Evolutionary conservation across 2,113 vertebrate species (phyloP).

Genomic region (Lamprologus speciosus): DNA sequence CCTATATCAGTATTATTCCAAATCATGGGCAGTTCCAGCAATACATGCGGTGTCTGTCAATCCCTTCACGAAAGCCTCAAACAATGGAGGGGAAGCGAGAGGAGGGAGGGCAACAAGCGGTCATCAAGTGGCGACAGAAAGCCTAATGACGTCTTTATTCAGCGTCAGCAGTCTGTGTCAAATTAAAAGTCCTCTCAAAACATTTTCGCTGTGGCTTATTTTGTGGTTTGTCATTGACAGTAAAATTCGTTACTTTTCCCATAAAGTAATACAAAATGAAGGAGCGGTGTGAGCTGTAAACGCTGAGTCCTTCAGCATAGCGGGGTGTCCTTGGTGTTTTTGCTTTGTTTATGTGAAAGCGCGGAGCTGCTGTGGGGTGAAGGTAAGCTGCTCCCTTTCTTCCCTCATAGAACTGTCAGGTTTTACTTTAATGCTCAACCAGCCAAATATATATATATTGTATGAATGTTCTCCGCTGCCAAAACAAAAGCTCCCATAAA

Average conservation of each 20-base stretch:
- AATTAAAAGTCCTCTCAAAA: slow-evolving; percentile 53
- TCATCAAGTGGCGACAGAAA: slow-evolving; percentile 6
- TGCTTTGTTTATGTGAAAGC: slow-evolving; percentile 28
- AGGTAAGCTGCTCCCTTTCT: slow-evolving; percentile 4
- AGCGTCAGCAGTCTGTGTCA: slow-evolving; percentile 44
- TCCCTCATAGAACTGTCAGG: neutral
- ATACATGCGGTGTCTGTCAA: neutral
- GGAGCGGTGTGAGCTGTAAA: neutral
- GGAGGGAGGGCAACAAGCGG: neutral
- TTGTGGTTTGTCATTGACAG: neutral
- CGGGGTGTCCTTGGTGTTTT: neutral
- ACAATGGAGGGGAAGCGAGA: slow-evolving; percentile 33
- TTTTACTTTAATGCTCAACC: neutral
- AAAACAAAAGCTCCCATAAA: neutral
- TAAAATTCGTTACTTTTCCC: neutral
- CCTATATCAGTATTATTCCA: neutral
- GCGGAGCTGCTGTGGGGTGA: neutral
- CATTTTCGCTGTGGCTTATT: neutral
- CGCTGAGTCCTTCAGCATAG: neutral
- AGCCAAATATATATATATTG: neutral
- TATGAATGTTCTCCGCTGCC: neutral
- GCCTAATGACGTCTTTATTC: neutral
- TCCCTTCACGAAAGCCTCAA: neutral
- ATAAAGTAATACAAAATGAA: neutral
- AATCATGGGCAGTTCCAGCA: neutral